A percentile compares a stretch with the other conserved stretches of the same genome.
Conservation (phyloP, 2,888 invertebrate species). For the Andrena bucephala region DNA sequence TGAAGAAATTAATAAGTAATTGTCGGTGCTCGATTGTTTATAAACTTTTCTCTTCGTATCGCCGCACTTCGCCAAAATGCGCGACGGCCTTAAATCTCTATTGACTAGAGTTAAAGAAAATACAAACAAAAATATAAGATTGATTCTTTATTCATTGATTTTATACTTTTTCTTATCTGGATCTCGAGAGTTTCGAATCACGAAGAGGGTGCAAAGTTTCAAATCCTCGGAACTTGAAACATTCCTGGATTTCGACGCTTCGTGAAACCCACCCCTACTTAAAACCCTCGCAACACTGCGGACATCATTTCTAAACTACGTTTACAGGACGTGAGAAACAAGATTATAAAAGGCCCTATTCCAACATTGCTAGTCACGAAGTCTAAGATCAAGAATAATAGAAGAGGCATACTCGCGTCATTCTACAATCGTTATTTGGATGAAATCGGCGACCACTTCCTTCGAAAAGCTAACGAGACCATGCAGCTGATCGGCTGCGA, state of each 20-base stretch:
- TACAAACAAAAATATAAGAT: too few species aligned
- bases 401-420: constrained; percentile 92
- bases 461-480: constrained; percentile 95
- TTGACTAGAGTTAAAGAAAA: too few species aligned
- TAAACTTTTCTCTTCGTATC: too few species aligned
- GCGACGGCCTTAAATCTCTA: too few species aligned
- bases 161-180: too few species aligned
- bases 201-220: background rate
- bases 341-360: constrained; percentile 91
- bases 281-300: background rate
- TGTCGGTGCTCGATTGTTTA: too few species aligned
- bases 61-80: too few species aligned
- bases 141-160: too few species aligned
- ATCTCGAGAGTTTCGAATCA: too few species aligned
- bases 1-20: too few species aligned
- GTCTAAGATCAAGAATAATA: constrained; percentile 92
- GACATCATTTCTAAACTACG: background rate
- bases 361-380: constrained; percentile 91
- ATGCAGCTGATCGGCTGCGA: constrained; percentile 92
- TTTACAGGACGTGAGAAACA: constrained; percentile 88
- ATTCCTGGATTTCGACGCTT: too few species aligned
- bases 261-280: background rate
- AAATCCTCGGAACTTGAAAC: too few species aligned
- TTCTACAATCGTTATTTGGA: constrained; percentile 96
- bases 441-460: constrained; percentile 93